Evolutionary conservation across 2,797 vertebrate species (phyloP), one percentile per base, ranked within the genome.

Genomic region (Miichthys miiuy): DNA sequence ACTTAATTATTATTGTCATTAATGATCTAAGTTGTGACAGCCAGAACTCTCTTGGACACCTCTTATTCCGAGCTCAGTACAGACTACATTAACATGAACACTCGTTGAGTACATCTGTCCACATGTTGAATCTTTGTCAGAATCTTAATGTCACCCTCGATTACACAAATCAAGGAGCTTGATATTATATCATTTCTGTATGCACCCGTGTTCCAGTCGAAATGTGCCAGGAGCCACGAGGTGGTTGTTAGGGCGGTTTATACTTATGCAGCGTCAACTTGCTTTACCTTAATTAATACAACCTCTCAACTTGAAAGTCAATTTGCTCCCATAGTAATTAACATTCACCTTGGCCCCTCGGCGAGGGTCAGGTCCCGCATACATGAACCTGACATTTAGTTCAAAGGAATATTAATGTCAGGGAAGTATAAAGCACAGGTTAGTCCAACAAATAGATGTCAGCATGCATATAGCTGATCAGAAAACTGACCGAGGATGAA

Each of bases 321-420:
- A 73, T 90, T 86, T 83, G 47, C 67, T 80, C 18, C 74, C 41
- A 55, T 77, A 65, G 82, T 87, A 88, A 92, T 90, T 88, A 91
- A 80, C 86, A 83, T 87, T 91, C 87, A 90, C 89, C 90, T 86
- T 89, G 85, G 81, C 63, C 77, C 27, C 57, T 47, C 7, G 18
- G 75, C 11, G 41, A 80, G 77, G 75, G 72, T 72, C 25, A 2
- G 70, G 57, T 25, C 69, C 55, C 3, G 34, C 51, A 42, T 56
- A 75, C 77, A 77, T 84, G 72, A 90, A 86, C 81, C 68, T 91
- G 91, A 88, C 90, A 88, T 92, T 90, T 77, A 74, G 81, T 86
- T 93, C 86, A 93, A 89, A 91, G 80, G 77, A 81, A 81, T 87
- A 83, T 84, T 89, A 89, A 89, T 84, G 72, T 84, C 87, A 83